phyloP scores from a whole-genome alignment of 2,888 invertebrate species.

The Hypsopygia costalis region DNA sequence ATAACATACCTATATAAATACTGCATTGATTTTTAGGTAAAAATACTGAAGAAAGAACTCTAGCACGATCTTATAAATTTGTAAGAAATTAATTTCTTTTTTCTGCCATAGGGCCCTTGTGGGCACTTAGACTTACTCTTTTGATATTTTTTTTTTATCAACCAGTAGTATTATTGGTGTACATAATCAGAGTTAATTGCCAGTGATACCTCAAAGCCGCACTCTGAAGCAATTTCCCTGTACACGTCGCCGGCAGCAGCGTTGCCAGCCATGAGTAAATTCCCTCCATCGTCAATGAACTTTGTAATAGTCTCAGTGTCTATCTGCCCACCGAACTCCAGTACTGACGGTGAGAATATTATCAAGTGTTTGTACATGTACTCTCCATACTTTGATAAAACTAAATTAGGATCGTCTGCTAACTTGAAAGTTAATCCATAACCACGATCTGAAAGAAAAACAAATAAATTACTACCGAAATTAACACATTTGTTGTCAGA shows the following conservation, averaged over 20 bases:
- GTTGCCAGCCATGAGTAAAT: slow-evolving; percentile 96
- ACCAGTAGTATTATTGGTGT: no score
- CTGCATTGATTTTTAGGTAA: no score
- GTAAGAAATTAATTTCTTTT: no score
- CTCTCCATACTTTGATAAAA: slow-evolving; percentile 97
- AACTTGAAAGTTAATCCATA: slow-evolving; percentile 94
- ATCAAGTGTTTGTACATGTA: slow-evolving; percentile 97
- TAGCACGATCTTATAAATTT: no score
- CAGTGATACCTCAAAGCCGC: slow-evolving; percentile 90
- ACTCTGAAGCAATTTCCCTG: slow-evolving; percentile 97
- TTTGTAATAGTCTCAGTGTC: slow-evolving; percentile 93
- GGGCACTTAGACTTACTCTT: no score
- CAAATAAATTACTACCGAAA: slow-evolving; percentile 15
- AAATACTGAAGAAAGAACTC: no score
- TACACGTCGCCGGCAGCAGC: slow-evolving; percentile 94
- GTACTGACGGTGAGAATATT: slow-evolving; percentile 97
- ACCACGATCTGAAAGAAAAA: slow-evolving; percentile 88
- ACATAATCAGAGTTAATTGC: no score
- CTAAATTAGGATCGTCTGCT: slow-evolving; percentile 95
- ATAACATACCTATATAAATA: no score
- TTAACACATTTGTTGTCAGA: no score
- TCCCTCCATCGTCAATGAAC: slow-evolving; percentile 97
- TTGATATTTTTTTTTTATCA: no score
- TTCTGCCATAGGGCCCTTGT: no score
- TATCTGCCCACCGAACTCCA: slow-evolving; percentile 94